These are phyloP conservation scores for Dasypolia templi DNA, from an alignment of 2,888 invertebrate genomes.

Conservation along the genomic window DNA sequence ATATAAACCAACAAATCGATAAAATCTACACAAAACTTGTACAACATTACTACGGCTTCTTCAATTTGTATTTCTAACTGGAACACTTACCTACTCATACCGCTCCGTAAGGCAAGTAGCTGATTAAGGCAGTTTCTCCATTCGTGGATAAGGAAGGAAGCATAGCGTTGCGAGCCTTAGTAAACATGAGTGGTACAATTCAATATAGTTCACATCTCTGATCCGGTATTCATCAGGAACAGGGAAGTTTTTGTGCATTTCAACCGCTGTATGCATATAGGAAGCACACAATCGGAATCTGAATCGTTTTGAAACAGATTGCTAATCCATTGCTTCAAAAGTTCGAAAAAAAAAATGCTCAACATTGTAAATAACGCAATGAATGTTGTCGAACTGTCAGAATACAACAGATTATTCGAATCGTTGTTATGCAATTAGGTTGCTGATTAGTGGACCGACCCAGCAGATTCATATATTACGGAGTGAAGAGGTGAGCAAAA, in stretches of 20 bases:
- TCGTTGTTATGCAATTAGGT: no score
- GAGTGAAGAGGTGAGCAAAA: not conserved
- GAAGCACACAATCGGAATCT: no score
- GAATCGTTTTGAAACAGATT: no score
- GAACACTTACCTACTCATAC: slow-evolving; percentile 19
- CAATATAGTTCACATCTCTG: not conserved
- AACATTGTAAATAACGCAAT: no score
- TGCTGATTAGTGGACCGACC: accelerated
- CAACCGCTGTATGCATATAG: not conserved
- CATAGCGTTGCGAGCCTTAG: not conserved
- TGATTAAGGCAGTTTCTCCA: slow-evolving; percentile 24
- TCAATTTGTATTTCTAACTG: slow-evolving; percentile 40
- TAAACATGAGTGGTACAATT: not conserved
- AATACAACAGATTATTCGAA: no score
- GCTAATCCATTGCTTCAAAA: no score
- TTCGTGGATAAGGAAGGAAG: not conserved
- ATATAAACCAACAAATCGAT: slow-evolving; percentile 11
- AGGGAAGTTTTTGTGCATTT: not conserved
- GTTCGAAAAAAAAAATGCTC: no score
- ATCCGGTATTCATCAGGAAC: not conserved
- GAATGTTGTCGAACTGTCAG: no score
- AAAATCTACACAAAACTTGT: slow-evolving; percentile 11
- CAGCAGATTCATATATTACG: not conserved
- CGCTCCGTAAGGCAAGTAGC: slow-evolving; percentile 10
- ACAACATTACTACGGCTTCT: slow-evolving; percentile 32